Evolutionary conservation across 2,797 vertebrate genomes (phyloP).

Genomic region (Apogon hyalosoma): DNA sequence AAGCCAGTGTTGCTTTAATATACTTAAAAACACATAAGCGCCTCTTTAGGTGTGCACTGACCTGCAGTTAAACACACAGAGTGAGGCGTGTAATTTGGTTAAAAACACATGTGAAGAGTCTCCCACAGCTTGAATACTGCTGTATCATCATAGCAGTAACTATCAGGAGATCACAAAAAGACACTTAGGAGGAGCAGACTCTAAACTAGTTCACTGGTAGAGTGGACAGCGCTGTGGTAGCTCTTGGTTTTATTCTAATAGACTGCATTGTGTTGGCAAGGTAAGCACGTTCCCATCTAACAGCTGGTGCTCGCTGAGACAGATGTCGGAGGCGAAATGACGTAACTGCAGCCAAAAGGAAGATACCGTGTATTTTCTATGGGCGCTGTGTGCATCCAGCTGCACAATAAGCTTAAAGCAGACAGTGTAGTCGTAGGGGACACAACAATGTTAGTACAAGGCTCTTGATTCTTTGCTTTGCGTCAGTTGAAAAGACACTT

Average conservation of each 20-base stretch:
- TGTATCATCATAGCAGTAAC: slow-evolving; percentile 17
- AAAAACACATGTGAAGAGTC: slow-evolving; percentile 20
- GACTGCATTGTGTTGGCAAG: not conserved
- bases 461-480: not conserved
- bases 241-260: slow-evolving; percentile 3
- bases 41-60: not conserved
- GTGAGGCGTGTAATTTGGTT: slow-evolving; percentile 27
- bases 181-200: slow-evolving; percentile 11
- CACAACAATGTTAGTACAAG: not conserved
- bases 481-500: not conserved
- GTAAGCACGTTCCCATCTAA: slow-evolving; percentile 6
- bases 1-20: not conserved
- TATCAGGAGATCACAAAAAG: slow-evolving; percentile 14
- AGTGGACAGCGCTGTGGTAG: not conserved
- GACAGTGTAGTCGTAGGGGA: not conserved
- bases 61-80: not conserved
- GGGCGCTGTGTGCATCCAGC: not conserved
- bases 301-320: slow-evolving; percentile 30
- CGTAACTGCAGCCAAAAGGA: slow-evolving; percentile 35
- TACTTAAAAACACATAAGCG: too few relatives aligned
- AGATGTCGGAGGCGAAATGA: slow-evolving; percentile 30
- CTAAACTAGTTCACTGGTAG: not conserved
- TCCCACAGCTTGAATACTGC: slow-evolving; percentile 15
- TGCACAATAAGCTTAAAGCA: not conserved
- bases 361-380: slow-evolving; percentile 11